A percentile compares a stretch with the other conserved stretches of the same genome.
Evolutionary conservation across 1,140 invertebrate genomes (phyloP).

Genomic region (Geopemphigus sp.): DNA sequence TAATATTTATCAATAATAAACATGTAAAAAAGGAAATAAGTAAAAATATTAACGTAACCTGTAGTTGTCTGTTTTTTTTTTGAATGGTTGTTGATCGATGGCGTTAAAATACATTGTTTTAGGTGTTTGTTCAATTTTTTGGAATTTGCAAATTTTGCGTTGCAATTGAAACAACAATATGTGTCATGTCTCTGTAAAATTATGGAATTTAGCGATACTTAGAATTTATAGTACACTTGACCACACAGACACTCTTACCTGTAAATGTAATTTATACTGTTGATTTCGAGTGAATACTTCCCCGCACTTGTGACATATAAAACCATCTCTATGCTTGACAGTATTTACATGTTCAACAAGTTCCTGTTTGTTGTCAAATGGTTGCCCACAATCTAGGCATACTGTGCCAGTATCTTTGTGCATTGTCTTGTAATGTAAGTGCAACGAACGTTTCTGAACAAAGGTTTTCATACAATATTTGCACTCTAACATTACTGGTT

Average conservation of each 20-base stretch:
- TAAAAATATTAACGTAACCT: too few species aligned
- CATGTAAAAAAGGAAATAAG: too few species aligned
- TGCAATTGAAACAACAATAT: slow-evolving; percentile 33
- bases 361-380: background rate
- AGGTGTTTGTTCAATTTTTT: slow-evolving; percentile 34
- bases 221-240: too few species aligned
- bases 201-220: too few species aligned
- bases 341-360: background rate
- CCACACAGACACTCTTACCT: too few species aligned
- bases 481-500: background rate
- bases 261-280: slow-evolving; percentile 42
- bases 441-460: slow-evolving; percentile 35
- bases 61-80: background rate
- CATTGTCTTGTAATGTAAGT: slow-evolving; percentile 16
- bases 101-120: background rate
- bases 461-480: slow-evolving; percentile 30
- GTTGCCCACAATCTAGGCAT: slow-evolving; percentile 21
- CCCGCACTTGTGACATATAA: slow-evolving; percentile 20
- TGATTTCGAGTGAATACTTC: slow-evolving; percentile 24
- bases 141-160: slow-evolving; percentile 20
- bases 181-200: background rate
- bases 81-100: background rate
- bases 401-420: slow-evolving; percentile 1
- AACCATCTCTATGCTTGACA: slow-evolving; percentile 3
- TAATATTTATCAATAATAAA: too few species aligned